Evolutionary conservation across 2,888 invertebrate genomes (phyloP).

Genomic region (Miltochrista miniata): DNA sequence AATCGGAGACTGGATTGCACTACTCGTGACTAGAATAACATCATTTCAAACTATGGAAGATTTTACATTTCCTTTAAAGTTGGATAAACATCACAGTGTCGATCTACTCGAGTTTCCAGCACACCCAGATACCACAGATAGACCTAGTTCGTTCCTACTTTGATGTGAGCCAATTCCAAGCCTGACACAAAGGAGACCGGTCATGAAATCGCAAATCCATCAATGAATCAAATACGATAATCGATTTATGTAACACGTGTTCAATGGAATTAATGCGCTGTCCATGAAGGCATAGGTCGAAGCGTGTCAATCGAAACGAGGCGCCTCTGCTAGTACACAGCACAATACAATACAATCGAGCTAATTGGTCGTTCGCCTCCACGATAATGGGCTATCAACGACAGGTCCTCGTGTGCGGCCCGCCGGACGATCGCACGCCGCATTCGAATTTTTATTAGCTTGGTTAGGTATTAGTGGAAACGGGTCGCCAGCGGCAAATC

Average conservation of each 20-base stretch:
- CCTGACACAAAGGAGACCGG: too few species aligned
- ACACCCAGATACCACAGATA: too few species aligned
- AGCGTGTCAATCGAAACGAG: constrained; percentile 56
- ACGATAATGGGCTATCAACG: constrained; percentile 38
- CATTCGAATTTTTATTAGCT: constrained; percentile 37
- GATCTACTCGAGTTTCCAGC: too few species aligned
- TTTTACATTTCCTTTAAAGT: too few species aligned
- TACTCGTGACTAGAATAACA: background rate
- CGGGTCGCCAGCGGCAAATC: constrained; percentile 19
- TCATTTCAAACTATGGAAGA: background rate
- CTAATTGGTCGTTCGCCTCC: constrained; percentile 54
- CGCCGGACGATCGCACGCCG: constrained; percentile 32
- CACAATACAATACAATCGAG: constrained; percentile 48
- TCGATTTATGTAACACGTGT: constrained; percentile 38
- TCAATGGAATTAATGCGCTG: constrained; percentile 38
- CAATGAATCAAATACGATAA: constrained; percentile 30
- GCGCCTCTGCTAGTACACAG: constrained; percentile 31
- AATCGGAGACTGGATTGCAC: too few species aligned
- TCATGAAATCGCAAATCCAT: constrained; percentile 1
- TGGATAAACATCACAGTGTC: background rate
- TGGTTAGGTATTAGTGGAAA: constrained; percentile 3
- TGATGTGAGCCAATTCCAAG: too few species aligned
- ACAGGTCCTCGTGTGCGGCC: constrained; percentile 28
- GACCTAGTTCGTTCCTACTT: too few species aligned
- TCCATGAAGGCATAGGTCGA: constrained; percentile 40